Conservation (phyloP, 2,797 vertebrate genomes). For the Distichodus sexfasciatus region DNA sequence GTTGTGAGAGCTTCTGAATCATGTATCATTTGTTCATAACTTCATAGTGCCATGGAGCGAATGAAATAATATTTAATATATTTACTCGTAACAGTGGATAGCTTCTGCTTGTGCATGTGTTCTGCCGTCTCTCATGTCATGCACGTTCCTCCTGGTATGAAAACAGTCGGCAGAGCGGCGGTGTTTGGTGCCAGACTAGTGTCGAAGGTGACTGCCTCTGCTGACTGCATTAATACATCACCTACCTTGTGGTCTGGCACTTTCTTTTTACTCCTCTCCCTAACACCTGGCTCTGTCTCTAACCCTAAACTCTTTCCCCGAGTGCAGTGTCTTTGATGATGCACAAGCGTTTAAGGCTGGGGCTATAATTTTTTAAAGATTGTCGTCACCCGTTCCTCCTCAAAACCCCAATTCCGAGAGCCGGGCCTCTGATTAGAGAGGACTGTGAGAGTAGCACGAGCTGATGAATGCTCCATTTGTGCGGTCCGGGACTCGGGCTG, state of each 20-base stretch:
- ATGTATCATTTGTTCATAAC: too few relatives aligned
- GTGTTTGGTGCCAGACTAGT: constrained; percentile 27
- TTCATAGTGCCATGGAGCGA: too few relatives aligned
- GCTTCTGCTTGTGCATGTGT: too few relatives aligned
- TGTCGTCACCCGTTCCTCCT: neutral
- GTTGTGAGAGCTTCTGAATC: too few relatives aligned
- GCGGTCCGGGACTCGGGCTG: neutral
- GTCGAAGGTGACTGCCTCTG: constrained; percentile 16
- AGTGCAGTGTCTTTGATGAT: neutral
- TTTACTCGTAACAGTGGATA: too few relatives aligned
- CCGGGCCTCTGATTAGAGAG: constrained; percentile 45
- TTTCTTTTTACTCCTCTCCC: constrained; percentile 3
- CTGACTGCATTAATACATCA: constrained; percentile 20
- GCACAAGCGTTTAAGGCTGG: too few relatives aligned
- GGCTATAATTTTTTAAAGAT: too few relatives aligned
- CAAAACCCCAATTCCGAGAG: constrained; percentile 36
- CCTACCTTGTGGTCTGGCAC: constrained; percentile 4
- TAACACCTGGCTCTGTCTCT: constrained; percentile 10
- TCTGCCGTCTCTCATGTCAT: too few relatives aligned
- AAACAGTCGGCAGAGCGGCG: constrained; percentile 6
- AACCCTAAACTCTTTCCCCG: neutral
- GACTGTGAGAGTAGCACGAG: constrained; percentile 16
- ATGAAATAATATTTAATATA: too few relatives aligned
- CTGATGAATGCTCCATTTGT: constrained; percentile 41
- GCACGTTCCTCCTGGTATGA: too few relatives aligned